phyloP scores from a whole-genome alignment of 2,113 vertebrate species.

The Hucho hucho region DNA sequence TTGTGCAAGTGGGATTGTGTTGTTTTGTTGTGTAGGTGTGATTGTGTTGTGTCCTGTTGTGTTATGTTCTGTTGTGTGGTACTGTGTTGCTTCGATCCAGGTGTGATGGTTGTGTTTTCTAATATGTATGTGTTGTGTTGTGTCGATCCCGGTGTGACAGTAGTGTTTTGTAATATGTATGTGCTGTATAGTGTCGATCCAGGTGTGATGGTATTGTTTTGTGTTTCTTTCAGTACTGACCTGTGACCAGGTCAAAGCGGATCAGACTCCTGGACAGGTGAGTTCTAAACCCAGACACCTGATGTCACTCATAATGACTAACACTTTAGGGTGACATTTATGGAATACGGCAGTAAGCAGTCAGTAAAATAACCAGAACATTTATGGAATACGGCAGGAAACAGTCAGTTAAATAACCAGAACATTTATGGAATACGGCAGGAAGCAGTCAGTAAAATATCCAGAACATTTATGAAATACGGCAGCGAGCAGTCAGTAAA shows the following conservation, averaged over 20 bases:
- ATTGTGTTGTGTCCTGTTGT: neutral
- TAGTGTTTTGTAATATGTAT: neutral
- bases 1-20: neutral
- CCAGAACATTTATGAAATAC: too few relatives aligned
- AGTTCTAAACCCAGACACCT: neutral
- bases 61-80: neutral
- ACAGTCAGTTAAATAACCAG: too few relatives aligned
- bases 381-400: too few relatives aligned
- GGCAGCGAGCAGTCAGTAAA: too few relatives aligned
- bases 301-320: too few relatives aligned
- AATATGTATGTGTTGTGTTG: neutral
- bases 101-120: neutral
- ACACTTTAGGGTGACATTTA: too few relatives aligned
- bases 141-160: neutral
- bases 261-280: constrained; percentile 23
- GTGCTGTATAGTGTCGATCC: neutral
- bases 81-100: neutral
- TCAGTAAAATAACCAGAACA: too few relatives aligned
- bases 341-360: too few relatives aligned
- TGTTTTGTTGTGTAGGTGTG: neutral
- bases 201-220: neutral
- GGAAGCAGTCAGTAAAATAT: too few relatives aligned
- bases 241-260: constrained; percentile 48
- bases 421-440: too few relatives aligned
- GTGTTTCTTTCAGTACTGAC: constrained; percentile 51